These are phyloP conservation scores for Clinocottus analis DNA, from an alignment of 2,113 vertebrate genomes.

Conservation along the genomic window DNA sequence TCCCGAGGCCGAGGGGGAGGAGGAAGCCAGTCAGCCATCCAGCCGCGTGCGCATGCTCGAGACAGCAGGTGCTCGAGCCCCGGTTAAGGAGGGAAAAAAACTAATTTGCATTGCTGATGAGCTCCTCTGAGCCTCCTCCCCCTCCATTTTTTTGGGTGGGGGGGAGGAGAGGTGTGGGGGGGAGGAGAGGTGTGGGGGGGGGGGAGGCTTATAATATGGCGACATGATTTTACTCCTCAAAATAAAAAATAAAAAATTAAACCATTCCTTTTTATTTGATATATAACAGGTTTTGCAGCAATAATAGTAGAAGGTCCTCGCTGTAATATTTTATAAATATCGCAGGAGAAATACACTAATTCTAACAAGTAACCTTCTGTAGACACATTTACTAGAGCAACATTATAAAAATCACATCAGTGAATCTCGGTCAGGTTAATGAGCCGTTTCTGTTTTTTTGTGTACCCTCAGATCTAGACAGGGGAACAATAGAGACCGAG, in stretches of 20 bases:
- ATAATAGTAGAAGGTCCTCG: background rate
- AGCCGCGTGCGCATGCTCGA: conserved; percentile 54
- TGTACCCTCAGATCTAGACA: background rate
- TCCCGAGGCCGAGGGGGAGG: conserved; percentile 15
- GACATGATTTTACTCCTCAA: conserved; percentile 46
- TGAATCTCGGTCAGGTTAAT: background rate
- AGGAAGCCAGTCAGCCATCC: conserved; percentile 38
- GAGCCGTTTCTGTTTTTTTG: background rate
- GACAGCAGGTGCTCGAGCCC: conserved; percentile 76
- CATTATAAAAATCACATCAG: no score
- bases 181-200: no score
- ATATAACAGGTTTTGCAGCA: background rate
- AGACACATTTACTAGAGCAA: background rate
- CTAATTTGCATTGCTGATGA: conserved; percentile 78
- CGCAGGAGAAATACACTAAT: background rate
- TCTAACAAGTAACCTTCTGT: background rate
- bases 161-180: no score
- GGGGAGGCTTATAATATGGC: conserved; percentile 67
- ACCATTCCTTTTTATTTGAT: no score
- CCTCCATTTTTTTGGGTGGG: conserved; percentile 71
- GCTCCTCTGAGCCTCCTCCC: conserved; percentile 53
- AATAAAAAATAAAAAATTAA: background rate
- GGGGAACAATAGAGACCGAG: conserved; percentile 24
- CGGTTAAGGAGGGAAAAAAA: conserved; percentile 13
- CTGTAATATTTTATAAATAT: background rate